A percentile compares a stretch with the other conserved stretches of the same genome.
Conservation (phyloP, 2,113 vertebrate genomes). For the Gracilinanus agilis region DNA sequence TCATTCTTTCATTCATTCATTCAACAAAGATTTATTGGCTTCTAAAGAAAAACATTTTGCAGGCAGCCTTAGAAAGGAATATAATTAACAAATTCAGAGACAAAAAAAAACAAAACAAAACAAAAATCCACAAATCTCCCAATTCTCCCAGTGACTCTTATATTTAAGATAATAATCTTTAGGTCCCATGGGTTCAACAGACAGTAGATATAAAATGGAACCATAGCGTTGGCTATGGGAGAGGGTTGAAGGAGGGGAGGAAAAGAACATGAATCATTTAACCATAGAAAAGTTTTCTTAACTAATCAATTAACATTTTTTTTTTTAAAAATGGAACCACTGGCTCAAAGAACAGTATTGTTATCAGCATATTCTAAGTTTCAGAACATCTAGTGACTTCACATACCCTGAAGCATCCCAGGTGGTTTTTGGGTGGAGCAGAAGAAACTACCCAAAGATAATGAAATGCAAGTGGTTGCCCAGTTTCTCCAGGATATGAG, state of each 20-base stretch:
- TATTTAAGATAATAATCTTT: background rate
- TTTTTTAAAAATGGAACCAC: background rate
- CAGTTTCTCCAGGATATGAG: too few relatives aligned
- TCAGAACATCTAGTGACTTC: background rate
- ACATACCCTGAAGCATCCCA: background rate
- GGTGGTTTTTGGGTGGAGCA: background rate
- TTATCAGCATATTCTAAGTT: background rate
- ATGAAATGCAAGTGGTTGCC: background rate
- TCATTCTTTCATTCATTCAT: too few relatives aligned
- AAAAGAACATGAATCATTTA: too few relatives aligned
- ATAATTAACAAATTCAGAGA: background rate
- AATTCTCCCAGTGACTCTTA: background rate
- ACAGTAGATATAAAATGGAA: background rate
- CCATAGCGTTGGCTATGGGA: too few relatives aligned
- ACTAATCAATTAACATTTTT: too few relatives aligned
- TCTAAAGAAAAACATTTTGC: too few relatives aligned
- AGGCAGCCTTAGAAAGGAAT: background rate
- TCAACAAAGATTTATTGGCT: background rate
- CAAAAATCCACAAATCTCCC: background rate
- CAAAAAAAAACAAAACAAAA: too few relatives aligned
- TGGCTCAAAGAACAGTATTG: background rate
- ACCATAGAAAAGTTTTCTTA: too few relatives aligned
- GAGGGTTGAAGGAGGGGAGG: too few relatives aligned
- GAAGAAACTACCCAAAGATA: background rate
- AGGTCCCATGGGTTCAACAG: background rate